Conservation (phyloP, 2,888 invertebrate genomes). For the Agrotis exclamationis region DNA sequence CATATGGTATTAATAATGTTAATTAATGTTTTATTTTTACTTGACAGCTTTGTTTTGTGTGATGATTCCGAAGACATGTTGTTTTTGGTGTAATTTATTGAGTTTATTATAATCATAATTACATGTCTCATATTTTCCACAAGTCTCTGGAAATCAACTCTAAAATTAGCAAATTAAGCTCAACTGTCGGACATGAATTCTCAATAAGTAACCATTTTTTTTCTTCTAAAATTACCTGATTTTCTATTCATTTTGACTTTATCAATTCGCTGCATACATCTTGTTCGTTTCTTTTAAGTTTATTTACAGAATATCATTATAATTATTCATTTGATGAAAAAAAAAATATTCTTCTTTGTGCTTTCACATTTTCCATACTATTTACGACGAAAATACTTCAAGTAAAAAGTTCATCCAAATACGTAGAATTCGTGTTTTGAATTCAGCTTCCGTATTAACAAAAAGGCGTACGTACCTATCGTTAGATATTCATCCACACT, state of each 20-base stretch:
- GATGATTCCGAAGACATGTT: neutral
- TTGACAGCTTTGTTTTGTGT: slow-evolving; percentile 39
- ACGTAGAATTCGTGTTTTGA: no score
- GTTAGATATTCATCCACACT: no score
- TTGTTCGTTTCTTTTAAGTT: no score
- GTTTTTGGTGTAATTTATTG: neutral
- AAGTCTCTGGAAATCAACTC: neutral
- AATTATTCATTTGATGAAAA: no score
- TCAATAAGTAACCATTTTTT: neutral
- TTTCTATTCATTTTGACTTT: neutral
- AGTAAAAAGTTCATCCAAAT: no score
- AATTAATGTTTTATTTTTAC: slow-evolving; percentile 56
- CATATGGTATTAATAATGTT: slow-evolving; percentile 67
- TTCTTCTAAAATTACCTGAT: neutral
- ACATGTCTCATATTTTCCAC: neutral
- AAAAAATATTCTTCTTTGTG: no score
- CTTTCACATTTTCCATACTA: no score
- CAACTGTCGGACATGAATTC: neutral
- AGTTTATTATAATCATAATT: neutral
- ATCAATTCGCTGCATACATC: no score
- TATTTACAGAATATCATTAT: no score
- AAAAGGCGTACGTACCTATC: no score
- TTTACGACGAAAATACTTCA: no score
- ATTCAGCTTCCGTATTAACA: no score
- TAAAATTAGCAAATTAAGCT: neutral